These are phyloP conservation scores for Auanema sp. DNA, from an alignment of 2,888 invertebrate species.

Conservation along the genomic window DNA sequence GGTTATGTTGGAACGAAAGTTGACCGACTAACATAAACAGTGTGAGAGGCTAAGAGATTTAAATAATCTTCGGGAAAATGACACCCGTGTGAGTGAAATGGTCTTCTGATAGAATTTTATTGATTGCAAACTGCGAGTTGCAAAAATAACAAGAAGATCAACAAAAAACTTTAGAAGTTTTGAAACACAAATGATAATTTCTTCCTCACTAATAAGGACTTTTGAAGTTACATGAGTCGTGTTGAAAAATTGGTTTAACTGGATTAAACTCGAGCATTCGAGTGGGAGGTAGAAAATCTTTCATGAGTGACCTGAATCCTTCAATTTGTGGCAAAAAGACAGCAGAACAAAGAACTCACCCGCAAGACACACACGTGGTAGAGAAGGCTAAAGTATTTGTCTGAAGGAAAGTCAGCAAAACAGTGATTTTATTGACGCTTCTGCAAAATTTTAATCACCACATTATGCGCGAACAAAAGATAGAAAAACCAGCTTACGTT, in stretches of 20 bases:
- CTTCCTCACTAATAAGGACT: too few species aligned
- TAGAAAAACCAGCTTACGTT: slow-evolving; percentile 1
- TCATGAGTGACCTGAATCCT: slow-evolving; percentile 12
- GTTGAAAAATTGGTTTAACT: slow-evolving; percentile 7
- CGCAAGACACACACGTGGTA: slow-evolving; percentile 12
- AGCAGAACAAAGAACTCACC: slow-evolving; percentile 6
- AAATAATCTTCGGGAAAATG: too few species aligned
- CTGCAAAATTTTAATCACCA: too few species aligned
- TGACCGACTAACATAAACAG: too few species aligned
- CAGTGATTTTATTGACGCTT: slow-evolving; percentile 4
- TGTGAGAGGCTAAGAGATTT: too few species aligned
- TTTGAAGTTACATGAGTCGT: slow-evolving; percentile 3
- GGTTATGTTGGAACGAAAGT: too few species aligned
- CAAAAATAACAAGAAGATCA: too few species aligned
- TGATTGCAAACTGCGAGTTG: too few species aligned
- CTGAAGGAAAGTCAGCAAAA: slow-evolving; percentile 18
- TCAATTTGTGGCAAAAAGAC: not conserved
- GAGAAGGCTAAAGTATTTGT: slow-evolving; percentile 9
- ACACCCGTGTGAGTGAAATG: too few species aligned
- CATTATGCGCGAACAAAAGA: slow-evolving; percentile 8
- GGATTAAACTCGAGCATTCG: slow-evolving; percentile 12
- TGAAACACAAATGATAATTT: too few species aligned
- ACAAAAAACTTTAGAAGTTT: too few species aligned
- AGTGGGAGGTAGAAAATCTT: slow-evolving; percentile 18
- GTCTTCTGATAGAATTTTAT: too few species aligned